Evolutionary conservation across 2,113 vertebrate genomes (phyloP).

Genomic region (Pandion haliaetus): DNA sequence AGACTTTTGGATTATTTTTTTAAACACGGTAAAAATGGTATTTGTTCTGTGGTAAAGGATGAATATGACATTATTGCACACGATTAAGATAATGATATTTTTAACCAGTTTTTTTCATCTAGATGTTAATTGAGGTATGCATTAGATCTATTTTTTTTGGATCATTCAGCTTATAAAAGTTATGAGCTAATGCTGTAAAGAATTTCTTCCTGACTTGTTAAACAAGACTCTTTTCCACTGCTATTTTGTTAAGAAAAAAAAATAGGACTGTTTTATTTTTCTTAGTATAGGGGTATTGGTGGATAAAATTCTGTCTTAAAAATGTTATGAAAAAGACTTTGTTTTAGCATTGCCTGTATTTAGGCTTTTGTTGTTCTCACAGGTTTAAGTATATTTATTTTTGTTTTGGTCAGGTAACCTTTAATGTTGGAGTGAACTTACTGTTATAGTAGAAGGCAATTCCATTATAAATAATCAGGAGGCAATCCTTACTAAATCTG

Average conservation of each 20-base stretch:
- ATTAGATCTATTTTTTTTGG: neutral
- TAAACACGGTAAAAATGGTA: neutral
- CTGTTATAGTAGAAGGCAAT: neutral
- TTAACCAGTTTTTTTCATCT: neutral
- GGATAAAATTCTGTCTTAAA: neutral
- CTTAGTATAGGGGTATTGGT: neutral
- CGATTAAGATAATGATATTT: neutral
- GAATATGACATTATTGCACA: neutral
- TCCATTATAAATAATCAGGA: neutral
- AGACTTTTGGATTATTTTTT: neutral
- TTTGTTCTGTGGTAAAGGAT: neutral
- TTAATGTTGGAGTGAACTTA: neutral
- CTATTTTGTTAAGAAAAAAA: neutral
- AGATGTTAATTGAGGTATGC: neutral
- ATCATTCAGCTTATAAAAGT: neutral
- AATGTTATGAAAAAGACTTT: neutral
- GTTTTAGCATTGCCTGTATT: neutral
- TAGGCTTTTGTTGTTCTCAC: neutral
- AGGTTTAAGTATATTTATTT: neutral
- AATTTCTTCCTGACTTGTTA: slow-evolving; percentile 34
- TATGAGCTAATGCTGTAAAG: slow-evolving; percentile 49
- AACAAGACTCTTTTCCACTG: neutral
- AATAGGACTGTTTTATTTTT: neutral
- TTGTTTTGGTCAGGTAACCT: neutral
- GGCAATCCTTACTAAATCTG: neutral